Percentiles rank a stretch among this genome's conserved stretches.
Evolutionary conservation across 2,888 invertebrate species (phyloP).

Genomic region (Malacosoma neustria): DNA sequence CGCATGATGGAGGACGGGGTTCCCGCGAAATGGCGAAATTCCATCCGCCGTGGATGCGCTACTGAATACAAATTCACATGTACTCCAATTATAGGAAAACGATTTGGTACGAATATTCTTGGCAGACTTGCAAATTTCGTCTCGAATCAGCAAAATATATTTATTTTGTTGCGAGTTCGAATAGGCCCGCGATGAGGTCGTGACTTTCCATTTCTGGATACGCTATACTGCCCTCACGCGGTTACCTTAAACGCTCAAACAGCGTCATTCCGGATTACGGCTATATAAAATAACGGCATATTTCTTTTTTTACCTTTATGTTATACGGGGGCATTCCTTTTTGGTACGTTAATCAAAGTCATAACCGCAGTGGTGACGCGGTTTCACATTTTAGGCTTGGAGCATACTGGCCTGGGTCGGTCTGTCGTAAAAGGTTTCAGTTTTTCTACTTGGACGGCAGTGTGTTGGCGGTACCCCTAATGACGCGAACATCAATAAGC

Average conservation of each 20-base stretch:
- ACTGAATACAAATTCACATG: constrained; percentile 75
- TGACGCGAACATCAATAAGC: no score
- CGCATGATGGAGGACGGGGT: constrained; percentile 67
- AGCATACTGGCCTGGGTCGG: no score
- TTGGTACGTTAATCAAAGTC: background rate
- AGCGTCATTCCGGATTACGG: constrained; percentile 13
- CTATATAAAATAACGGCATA: background rate
- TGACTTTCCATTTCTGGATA: constrained; percentile 47
- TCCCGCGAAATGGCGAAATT: constrained; percentile 63
- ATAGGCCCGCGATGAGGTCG: constrained; percentile 51
- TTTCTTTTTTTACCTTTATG: background rate
- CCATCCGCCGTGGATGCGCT: constrained; percentile 68
- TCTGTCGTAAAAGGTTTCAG: no score
- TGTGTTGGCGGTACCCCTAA: no score
- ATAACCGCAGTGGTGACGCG: no score
- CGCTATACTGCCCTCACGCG: constrained; percentile 28
- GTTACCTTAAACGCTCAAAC: constrained; percentile 10
- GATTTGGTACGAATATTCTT: constrained; percentile 74
- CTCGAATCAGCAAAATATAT: constrained; percentile 71
- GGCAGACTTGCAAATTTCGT: constrained; percentile 73
- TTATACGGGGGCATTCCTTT: background rate
- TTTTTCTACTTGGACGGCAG: no score
- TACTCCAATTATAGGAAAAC: constrained; percentile 76
- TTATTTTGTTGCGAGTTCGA: constrained; percentile 64
- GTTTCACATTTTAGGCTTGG: no score